Evolutionary conservation across 2,888 invertebrate species (phyloP).

Genomic region (Osmoderma eremita): DNA sequence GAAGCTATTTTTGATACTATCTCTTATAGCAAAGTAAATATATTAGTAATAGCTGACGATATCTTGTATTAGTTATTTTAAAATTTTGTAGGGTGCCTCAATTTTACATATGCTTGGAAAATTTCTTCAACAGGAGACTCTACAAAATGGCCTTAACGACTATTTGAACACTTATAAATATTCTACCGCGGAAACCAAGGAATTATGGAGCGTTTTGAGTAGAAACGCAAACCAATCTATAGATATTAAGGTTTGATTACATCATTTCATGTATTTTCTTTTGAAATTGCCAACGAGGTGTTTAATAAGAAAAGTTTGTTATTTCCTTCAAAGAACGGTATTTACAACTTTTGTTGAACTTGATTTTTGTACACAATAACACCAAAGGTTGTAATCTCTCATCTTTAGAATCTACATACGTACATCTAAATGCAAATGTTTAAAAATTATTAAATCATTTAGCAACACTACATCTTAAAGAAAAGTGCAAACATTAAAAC

Average conservation of each 20-base stretch:
- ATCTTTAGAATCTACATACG: no score
- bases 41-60: neutral
- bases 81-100: slow-evolving; percentile 70
- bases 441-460: no score
- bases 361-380: no score
- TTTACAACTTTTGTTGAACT: no score
- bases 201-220: slow-evolving; percentile 82
- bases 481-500: no score
- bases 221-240: slow-evolving; percentile 71
- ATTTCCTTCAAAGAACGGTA: no score
- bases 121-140: slow-evolving; percentile 72
- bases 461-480: no score
- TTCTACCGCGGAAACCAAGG: slow-evolving; percentile 79
- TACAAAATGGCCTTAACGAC: slow-evolving; percentile 73
- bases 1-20: slow-evolving; percentile 80
- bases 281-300: no score
- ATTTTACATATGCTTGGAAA: slow-evolving; percentile 78
- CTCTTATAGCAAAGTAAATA: slow-evolving; percentile 75
- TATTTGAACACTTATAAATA: slow-evolving; percentile 77
- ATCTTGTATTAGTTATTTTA: neutral
- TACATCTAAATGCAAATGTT: no score
- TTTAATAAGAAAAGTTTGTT: no score
- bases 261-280: neutral
- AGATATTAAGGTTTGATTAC: slow-evolving; percentile 68
- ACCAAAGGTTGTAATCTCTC: no score